Evolutionary conservation across 2,113 vertebrate genomes (phyloP).

Genomic region (Cisticola juncidis): DNA sequence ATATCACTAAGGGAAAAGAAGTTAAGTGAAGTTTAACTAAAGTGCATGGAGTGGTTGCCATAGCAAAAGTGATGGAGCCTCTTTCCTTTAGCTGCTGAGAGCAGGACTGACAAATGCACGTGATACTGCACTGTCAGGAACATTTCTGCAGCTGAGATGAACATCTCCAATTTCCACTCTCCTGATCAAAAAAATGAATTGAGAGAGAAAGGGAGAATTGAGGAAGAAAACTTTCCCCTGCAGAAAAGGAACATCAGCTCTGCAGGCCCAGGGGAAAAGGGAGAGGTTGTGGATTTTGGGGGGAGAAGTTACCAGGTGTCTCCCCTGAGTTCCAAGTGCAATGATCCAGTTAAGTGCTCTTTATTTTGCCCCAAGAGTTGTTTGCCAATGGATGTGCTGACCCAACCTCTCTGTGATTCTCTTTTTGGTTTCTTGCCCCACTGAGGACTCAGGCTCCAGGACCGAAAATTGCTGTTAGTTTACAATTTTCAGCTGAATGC

Average conservation of each 20-base stretch:
- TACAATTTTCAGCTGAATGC: background rate
- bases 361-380: background rate
- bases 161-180: background rate
- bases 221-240: background rate
- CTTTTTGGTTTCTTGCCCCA: background rate
- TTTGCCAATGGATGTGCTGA: background rate
- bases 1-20: background rate
- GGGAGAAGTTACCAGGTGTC: background rate
- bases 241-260: background rate
- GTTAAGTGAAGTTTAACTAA: conserved; percentile 24
- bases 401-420: background rate
- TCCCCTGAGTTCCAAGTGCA: background rate
- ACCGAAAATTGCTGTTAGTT: fast-evolving
- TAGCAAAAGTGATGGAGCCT: conserved; percentile 33
- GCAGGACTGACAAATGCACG: background rate
- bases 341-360: background rate
- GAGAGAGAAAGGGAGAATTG: background rate
- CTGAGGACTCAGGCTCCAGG: background rate
- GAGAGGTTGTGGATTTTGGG: background rate
- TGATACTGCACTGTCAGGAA: background rate
- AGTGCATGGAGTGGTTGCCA: conserved; percentile 18
- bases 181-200: background rate
- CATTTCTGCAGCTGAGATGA: background rate
- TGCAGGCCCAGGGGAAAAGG: background rate
- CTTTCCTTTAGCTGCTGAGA: background rate